These are phyloP conservation scores for Sepiola atlantica DNA, from an alignment of 2,888 invertebrate genomes.

Conservation along the genomic window DNA sequence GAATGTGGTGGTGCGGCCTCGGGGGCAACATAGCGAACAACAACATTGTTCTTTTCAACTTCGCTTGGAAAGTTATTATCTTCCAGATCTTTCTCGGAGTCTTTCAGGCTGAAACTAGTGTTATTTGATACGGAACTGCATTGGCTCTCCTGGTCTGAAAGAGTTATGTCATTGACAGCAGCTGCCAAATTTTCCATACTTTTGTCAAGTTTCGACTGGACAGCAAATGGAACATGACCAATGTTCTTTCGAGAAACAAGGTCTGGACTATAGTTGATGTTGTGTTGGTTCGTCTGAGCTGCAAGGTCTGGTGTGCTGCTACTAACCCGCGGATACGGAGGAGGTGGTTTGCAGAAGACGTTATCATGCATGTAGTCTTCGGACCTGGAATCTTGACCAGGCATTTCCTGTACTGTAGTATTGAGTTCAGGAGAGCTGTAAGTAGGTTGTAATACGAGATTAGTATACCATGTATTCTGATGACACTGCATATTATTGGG, in stretches of 20 bases:
- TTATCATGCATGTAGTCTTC: conserved; percentile 53
- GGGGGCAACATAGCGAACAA: conserved; percentile 66
- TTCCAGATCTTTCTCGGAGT: conserved; percentile 50
- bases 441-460: conserved; percentile 71
- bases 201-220: conserved; percentile 60
- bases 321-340: conserved; percentile 81
- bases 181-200: conserved; percentile 64
- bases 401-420: conserved; percentile 58
- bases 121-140: conserved; percentile 42
- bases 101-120: conserved; percentile 47
- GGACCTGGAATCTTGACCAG: conserved; percentile 60
- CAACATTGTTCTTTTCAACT: conserved; percentile 61
- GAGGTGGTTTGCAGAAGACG: conserved; percentile 40
- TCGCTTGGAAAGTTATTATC: conserved; percentile 67
- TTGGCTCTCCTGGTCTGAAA: conserved; percentile 42
- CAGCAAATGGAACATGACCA: conserved; percentile 54
- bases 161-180: conserved; percentile 54
- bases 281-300: conserved; percentile 58
- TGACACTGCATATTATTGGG: conserved; percentile 58
- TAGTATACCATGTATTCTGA: conserved; percentile 62
- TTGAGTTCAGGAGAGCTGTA: conserved; percentile 74
- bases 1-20: conserved; percentile 68
- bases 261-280: conserved; percentile 67
- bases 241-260: conserved; percentile 81
- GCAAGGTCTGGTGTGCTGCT: conserved; percentile 90